Conservation (phyloP, 2,113 vertebrate genomes). For the Muntiacus reevesi region DNA sequence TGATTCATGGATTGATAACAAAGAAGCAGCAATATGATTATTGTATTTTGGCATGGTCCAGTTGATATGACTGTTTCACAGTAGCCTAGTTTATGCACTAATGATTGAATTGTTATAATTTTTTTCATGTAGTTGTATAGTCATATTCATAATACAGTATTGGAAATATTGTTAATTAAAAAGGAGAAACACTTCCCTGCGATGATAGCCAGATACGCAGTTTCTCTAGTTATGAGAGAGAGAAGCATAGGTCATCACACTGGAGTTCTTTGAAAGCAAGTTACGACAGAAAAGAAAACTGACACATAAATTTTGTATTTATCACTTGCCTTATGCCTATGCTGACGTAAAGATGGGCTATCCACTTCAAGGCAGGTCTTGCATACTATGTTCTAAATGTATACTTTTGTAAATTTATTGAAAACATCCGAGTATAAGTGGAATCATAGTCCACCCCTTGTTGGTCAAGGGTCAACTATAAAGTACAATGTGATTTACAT, state of each 20-base stretch:
- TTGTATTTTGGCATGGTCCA: background rate
- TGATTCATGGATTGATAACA: background rate
- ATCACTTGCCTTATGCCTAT: background rate
- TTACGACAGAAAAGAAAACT: background rate
- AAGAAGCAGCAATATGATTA: background rate
- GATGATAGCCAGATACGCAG: background rate
- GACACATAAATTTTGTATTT: background rate
- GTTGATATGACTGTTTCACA: background rate
- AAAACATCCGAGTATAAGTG: background rate
- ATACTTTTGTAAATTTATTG: background rate
- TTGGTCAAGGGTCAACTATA: background rate
- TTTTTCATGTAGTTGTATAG: background rate
- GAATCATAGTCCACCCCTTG: background rate
- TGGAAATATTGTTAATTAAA: background rate
- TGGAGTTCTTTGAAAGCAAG: background rate
- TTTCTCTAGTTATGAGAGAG: background rate
- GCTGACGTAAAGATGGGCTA: background rate
- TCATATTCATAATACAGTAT: background rate
- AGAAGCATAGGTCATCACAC: background rate
- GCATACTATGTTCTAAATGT: background rate
- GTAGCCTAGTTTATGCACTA: background rate
- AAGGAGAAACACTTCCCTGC: background rate
- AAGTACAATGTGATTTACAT: background rate
- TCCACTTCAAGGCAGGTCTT: background rate
- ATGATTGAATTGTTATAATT: background rate